Evolutionary conservation across 2,113 vertebrate genomes (phyloP), one percentile per base, ranked within the genome.

Genomic region (Rhinogobius similis): DNA sequence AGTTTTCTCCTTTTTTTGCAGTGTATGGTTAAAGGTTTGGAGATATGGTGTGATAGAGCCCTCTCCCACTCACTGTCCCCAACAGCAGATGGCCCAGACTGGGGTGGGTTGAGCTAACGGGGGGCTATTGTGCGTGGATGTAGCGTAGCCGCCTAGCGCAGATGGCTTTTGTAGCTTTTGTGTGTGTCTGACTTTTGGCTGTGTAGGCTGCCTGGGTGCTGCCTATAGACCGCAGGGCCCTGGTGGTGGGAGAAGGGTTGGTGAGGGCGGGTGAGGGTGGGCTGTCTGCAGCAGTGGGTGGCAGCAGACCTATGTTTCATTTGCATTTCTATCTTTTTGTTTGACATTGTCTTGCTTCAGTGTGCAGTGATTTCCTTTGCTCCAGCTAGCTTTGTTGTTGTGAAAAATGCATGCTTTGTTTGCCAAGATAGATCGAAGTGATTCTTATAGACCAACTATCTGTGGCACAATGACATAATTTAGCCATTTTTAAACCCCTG

Each of bases 91-190:
- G 90, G 90, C 75, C 74, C 68, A 72, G 80, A 71, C 78, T 81
- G 88, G 90, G 80, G 75, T 55, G 72, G 77, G 73, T 65, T 39
- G 75, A 5, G 43, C 90, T 84, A 89, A 90, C 85, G 82, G 84
- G 63, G 70, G 79, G 85, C 88, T 77, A 82, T 91, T 89, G 88
- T 90, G 78, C 83, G 39, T 87, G 89, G 85, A 87, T 83, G 87
- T 90, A 85, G 86, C 74, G 84, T 85, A 86, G 89, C 84, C 78
- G 81, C 83, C 84, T 87, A 81, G 84, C 89, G 88, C 90, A 90
- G 90, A 91, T 91, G 90, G 89, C 88, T 88, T 87, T 90, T 91
- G 82, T 82, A 89, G 77, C 90, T 90, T 90, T 91, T 89, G 89
- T 89, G 85, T 88, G 75, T 55, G 5, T 63, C 71, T 83, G 83